Percentiles rank a stretch among this genome's conserved stretches.
These are phyloP conservation scores for Sesia apiformis DNA, from an alignment of 2,888 invertebrate genomes.

Conservation along the genomic window DNA sequence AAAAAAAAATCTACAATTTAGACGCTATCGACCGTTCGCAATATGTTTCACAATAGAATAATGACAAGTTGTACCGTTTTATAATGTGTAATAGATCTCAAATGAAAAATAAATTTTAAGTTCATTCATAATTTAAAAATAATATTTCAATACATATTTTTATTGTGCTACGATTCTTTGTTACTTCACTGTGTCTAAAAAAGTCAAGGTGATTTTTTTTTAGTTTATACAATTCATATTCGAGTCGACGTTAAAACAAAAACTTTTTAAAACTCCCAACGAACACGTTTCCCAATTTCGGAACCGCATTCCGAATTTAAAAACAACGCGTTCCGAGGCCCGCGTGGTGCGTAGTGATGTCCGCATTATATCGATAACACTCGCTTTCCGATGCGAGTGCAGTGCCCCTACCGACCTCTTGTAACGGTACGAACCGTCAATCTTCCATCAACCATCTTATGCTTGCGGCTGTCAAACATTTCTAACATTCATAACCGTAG, in stretches of 20 bases:
- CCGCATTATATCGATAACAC: slow-evolving; percentile 43
- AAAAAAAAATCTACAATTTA: no score
- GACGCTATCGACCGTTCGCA: no score
- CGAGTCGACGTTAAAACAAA: slow-evolving; percentile 19
- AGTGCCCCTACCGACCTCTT: slow-evolving; percentile 42
- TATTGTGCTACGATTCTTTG: no score
- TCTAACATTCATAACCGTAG: slow-evolving; percentile 24
- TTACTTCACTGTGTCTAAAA: no score
- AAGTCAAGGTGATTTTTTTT: no score
- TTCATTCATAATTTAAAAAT: no score
- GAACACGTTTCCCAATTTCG: slow-evolving; percentile 49
- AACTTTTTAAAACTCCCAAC: slow-evolving; percentile 29
- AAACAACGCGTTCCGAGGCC: slow-evolving; percentile 32
- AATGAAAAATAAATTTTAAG: no score
- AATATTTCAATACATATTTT: no score
- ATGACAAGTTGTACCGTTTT: no score
- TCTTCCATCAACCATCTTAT: slow-evolving; percentile 49
- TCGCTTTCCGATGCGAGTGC: slow-evolving; percentile 40
- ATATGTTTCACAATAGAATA: no score
- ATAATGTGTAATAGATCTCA: no score
- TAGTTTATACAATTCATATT: neutral
- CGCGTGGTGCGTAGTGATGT: slow-evolving; percentile 43
- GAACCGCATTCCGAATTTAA: slow-evolving; percentile 55
- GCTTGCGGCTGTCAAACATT: slow-evolving; percentile 26
- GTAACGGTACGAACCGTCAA: slow-evolving; percentile 57